phyloP scores from a whole-genome alignment of 2,797 vertebrate species.

The Craterocephalus amniculus region DNA sequence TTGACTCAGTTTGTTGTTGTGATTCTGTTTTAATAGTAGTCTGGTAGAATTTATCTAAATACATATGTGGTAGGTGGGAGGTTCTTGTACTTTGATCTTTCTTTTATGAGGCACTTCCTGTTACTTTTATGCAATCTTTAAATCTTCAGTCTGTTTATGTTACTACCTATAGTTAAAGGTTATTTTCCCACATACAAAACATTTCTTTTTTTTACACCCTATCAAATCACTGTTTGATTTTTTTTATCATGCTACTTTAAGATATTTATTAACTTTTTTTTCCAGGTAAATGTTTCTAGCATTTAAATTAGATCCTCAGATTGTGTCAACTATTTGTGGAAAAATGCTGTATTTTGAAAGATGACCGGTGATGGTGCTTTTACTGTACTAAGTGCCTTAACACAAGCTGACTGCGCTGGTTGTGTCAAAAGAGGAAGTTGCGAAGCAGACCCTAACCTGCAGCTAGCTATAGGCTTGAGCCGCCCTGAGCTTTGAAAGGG shows the following conservation, averaged over 20 bases:
- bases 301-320: background rate
- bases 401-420: slow-evolving; percentile 39
- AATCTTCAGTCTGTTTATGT: background rate
- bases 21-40: background rate
- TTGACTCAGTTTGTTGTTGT: background rate
- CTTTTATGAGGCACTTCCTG: background rate
- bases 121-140: background rate
- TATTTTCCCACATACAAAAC: background rate
- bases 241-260: background rate
- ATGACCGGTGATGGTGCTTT: slow-evolving; percentile 24
- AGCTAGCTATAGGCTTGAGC: slow-evolving; percentile 57
- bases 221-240: too few relatives aligned
- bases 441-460: slow-evolving; percentile 48
- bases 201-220: too few relatives aligned
- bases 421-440: slow-evolving; percentile 72
- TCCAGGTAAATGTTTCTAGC: background rate
- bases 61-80: background rate
- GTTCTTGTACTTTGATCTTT: background rate
- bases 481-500: slow-evolving; percentile 60
- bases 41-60: background rate
- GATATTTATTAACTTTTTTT: background rate
- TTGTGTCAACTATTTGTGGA: background rate
- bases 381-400: slow-evolving; percentile 23
- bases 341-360: slow-evolving; percentile 27
- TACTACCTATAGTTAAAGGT: background rate